Evolutionary conservation across 1,140 invertebrate species (phyloP).

Genomic region (Anthonomus grandis): DNA sequence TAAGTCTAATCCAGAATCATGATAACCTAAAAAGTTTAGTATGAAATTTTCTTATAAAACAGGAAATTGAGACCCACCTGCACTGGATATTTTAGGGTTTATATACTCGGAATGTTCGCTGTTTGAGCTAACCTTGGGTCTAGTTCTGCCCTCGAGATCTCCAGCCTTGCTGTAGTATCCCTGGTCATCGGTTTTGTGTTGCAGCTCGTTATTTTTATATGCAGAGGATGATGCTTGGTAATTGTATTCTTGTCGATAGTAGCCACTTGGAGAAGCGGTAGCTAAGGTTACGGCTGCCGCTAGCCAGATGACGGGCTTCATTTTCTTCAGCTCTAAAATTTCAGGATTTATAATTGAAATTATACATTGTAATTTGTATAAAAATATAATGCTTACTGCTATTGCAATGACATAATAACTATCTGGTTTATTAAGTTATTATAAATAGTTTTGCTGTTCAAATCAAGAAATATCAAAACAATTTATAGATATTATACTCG

Average conservation of each 20-base stretch:
- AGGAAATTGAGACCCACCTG: conserved; percentile 4
- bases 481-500: background rate
- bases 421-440: background rate
- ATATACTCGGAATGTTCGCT: conserved; percentile 44
- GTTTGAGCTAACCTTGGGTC: conserved; percentile 41
- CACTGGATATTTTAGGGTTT: conserved; percentile 35
- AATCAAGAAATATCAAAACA: background rate
- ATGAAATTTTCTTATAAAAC: background rate
- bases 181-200: conserved; percentile 45
- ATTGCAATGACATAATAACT: background rate
- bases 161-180: conserved; percentile 44
- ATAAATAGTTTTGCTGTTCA: background rate
- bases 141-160: conserved; percentile 36
- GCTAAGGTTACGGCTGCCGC: conserved; percentile 10
- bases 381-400: too few relatives aligned
- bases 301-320: conserved; percentile 25
- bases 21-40: conserved; percentile 13
- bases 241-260: conserved; percentile 44
- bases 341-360: too few relatives aligned
- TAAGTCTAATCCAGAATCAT: conserved; percentile 15
- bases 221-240: conserved; percentile 43
- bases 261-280: conserved; percentile 36
- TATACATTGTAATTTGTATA: too few relatives aligned
- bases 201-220: conserved; percentile 45
- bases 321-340: conserved; percentile 13